Percentiles rank a stretch among this genome's conserved stretches.
phyloP scores from a whole-genome alignment of 2,888 invertebrate species.

The Phania funesta region DNA sequence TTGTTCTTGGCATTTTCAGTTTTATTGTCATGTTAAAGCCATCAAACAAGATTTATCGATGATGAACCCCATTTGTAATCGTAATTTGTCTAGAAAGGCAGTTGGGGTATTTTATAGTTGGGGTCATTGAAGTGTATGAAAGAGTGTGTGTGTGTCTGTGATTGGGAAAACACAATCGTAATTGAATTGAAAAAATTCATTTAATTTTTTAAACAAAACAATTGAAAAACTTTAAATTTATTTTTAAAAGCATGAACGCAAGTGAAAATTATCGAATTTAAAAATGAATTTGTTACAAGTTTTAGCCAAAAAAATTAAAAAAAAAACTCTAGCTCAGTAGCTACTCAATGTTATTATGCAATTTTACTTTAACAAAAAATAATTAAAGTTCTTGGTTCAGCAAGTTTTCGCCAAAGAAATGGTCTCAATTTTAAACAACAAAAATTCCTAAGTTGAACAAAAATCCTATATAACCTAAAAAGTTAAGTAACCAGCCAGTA shows the following conservation, averaged over 20 bases:
- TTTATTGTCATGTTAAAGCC: constrained; percentile 47
- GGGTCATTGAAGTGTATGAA: constrained; percentile 28
- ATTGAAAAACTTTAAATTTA: constrained; percentile 43
- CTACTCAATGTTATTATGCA: too few relatives aligned
- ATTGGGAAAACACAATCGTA: constrained; percentile 52
- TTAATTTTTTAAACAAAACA: constrained; percentile 24
- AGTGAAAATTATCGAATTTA: not conserved
- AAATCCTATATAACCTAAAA: too few relatives aligned
- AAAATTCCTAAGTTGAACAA: too few relatives aligned
- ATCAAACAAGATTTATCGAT: constrained; percentile 62
- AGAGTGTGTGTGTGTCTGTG: not conserved
- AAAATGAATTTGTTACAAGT: not conserved
- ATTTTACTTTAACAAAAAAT: too few relatives aligned
- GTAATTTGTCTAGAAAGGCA: constrained; percentile 16
- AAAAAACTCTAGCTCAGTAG: not conserved
- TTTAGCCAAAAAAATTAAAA: not conserved
- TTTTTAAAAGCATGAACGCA: constrained; percentile 7
- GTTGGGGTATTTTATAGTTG: constrained; percentile 24
- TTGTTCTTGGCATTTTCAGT: constrained; percentile 15
- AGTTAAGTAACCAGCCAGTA: too few relatives aligned
- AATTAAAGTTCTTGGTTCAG: too few relatives aligned
- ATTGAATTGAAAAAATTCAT: constrained; percentile 62
- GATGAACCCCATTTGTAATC: constrained; percentile 48
- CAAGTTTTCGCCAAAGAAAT: too few relatives aligned
- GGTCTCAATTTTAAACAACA: too few relatives aligned